These are phyloP conservation scores for Cinclus mexicanus DNA, from an alignment of 2,113 vertebrate species.

Conservation along the genomic window DNA sequence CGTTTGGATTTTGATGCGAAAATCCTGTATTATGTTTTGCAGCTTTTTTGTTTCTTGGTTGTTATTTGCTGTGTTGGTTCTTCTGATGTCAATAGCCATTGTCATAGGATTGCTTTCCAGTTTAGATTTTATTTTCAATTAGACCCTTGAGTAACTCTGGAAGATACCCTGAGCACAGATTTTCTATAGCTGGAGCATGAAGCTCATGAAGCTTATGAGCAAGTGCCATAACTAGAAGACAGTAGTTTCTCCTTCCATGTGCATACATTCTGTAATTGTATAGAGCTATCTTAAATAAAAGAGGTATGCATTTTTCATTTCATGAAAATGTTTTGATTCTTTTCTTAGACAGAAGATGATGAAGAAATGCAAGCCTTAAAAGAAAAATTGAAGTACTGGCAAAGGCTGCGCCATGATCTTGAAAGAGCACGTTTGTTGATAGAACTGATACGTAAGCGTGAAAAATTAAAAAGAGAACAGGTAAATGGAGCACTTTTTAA, in stretches of 20 bases:
- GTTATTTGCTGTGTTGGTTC: background rate
- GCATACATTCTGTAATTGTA: background rate
- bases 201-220: background rate
- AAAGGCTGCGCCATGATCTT: slow-evolving; percentile 92
- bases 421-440: slow-evolving; percentile 91
- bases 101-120: background rate
- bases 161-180: background rate
- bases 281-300: background rate
- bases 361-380: slow-evolving; percentile 92
- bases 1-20: background rate
- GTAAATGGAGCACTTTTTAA: slow-evolving; percentile 61
- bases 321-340: background rate
- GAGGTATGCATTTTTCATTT: background rate
- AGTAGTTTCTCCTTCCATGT: background rate
- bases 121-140: background rate
- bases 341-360: slow-evolving; percentile 82
- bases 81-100: background rate
- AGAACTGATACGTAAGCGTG: slow-evolving; percentile 94
- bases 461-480: slow-evolving; percentile 98
- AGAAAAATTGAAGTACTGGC: slow-evolving; percentile 95
- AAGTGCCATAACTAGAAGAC: background rate
- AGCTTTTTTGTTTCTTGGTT: background rate
- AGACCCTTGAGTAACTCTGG: background rate
- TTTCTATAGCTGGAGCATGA: background rate
- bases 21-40: background rate